phyloP scores from a whole-genome alignment of 2,888 invertebrate species.

The Neuroscelio doddi region DNA sequence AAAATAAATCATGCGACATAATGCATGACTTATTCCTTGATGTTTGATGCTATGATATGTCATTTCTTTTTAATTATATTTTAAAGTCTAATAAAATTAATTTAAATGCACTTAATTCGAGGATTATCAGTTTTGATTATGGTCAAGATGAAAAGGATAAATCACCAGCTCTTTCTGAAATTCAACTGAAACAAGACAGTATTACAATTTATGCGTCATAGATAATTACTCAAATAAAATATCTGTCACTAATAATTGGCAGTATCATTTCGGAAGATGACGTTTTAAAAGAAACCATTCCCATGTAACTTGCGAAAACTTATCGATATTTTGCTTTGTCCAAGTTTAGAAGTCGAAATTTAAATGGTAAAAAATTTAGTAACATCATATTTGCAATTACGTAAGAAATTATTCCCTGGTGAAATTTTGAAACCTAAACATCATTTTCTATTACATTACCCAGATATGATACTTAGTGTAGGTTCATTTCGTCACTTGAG shows the following conservation, averaged over 20 bases:
- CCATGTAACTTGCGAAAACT: slow-evolving; percentile 24
- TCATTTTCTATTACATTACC: too few relatives aligned
- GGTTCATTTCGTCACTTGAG: too few relatives aligned
- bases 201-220: slow-evolving; percentile 39
- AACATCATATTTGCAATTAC: slow-evolving; percentile 23
- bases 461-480: too few relatives aligned
- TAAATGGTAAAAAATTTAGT: slow-evolving; percentile 19
- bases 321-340: slow-evolving; percentile 31
- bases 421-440: too few relatives aligned
- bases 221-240: slow-evolving; percentile 30
- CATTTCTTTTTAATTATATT: slow-evolving; percentile 28
- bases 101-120: slow-evolving; percentile 30
- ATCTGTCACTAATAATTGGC: slow-evolving; percentile 40
- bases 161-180: slow-evolving; percentile 28
- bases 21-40: slow-evolving; percentile 41
- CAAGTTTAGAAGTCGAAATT: slow-evolving; percentile 21
- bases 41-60: slow-evolving; percentile 33
- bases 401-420: too few relatives aligned
- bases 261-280: slow-evolving; percentile 25
- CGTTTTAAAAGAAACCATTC: slow-evolving; percentile 32
- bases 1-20: slow-evolving; percentile 32
- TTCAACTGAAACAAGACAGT: slow-evolving; percentile 22
- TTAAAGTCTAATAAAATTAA: slow-evolving; percentile 20
- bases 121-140: slow-evolving; percentile 38
- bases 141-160: slow-evolving; percentile 31